Base-by-base conservation (phyloP, 2,888 invertebrate genomes). In the Orthosia cruda region DNA sequence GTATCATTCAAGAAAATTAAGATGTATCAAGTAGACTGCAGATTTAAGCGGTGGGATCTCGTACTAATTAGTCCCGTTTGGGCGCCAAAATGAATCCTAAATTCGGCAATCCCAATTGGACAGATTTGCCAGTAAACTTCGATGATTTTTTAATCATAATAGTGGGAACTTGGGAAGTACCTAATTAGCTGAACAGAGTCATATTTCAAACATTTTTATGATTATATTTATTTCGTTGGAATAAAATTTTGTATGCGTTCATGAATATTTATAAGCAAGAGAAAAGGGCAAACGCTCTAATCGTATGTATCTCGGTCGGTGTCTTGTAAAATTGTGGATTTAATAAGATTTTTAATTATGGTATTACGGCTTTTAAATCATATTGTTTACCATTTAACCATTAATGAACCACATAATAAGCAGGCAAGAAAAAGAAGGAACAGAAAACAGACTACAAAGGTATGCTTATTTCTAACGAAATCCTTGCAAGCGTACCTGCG, bases 221-320 rank as follows among this genome's bases (percentile, higher is more conserved):
- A 40, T 40, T 40, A 40, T 63, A 64, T 45, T 26, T 15, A 26
- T 23, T 64, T 45, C 7, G 7, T 54, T 52, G 5, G 32, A 52
- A 74, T 74, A 74, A 18, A 54, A 59, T 40, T 59, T 66, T 47
- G 4, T n/a, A 11, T 55, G 13, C 16, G 9, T 23, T 68, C 50
- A 83, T 83, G 63, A 83, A 83, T 83, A 80, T 83, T 80, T 49
- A 83, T 71, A 12, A 15, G 12, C 11, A 26, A 74, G 74, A 77
- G 80, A 69, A 77, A 82, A 70, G 66, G 71, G 71, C 52, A 78
- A 67, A 59, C 64, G 4, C 54, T 62, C 59, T 79, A 80, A 83
- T 61, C 13, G 12, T 49, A 72, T 76, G 67, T 57, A 59, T 50
- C 16, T 69, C 18, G 47, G 75, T 23, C 26, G 57, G 16, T 40